Evolutionary conservation across 2,797 vertebrate species (phyloP), one percentile per base, ranked within the genome.

Genomic region (Cygnus olor): DNA sequence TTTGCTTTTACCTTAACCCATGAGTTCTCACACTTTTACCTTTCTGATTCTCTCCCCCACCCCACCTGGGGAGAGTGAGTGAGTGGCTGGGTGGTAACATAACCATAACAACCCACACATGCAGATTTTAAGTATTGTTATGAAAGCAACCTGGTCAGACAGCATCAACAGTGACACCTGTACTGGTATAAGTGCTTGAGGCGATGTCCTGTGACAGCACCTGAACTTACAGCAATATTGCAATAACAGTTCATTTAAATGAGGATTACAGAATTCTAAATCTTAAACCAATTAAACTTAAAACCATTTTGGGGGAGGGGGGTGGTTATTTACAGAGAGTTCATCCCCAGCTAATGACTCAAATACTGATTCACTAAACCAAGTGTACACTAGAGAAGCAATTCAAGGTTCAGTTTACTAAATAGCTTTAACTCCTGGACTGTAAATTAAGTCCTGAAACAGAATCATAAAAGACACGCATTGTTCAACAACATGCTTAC

Each of bases 151-250:
- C 30, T 27, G 49, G 11, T 18, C 70, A 40, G n/a, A 60, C 4
- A 3, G 42, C 32, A 34, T 34, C 49, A 68, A 27, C 36, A 89
- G 22, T 12, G 30, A 64, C 7, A 58, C 16, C 34, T 63, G 0
- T 5, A 79, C 11, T 36, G 25, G 19, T 19, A 7, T 1, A 40
- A 58, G 6, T 0, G 70, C 57, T 24, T 2, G 15, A 71, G 47
- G 28, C 24, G 42, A 45, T 4, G 24, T 60, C 56, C 53, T 61
- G 14, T 34, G 49, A 28, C 9, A 16, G 57, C 10, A 82, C 13
- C 34, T 21, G 34, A 73, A 70, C n/a, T 58, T 70, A 21, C 17
- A 71, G 47, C 9, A 68, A 0, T 21, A 51, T 38, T 95, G 71
- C 63, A 83, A 0, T 10, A 87, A 73, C 13, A 47, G 25, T 21